phyloP scores from a whole-genome alignment of 1,140 invertebrate species.

The Sesamia nonagrioides region DNA sequence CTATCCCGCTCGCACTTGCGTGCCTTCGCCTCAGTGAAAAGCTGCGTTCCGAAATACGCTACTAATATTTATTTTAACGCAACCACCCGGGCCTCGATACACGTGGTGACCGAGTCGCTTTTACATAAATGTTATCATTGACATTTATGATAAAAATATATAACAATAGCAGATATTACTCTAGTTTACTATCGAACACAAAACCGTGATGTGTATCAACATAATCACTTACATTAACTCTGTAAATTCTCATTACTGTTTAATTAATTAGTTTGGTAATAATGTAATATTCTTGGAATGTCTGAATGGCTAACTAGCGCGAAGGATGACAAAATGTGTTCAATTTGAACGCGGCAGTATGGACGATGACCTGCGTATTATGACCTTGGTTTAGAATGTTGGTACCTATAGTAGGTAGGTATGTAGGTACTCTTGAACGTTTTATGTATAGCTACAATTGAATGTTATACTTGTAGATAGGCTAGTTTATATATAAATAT shows the following conservation, averaged over 20 bases:
- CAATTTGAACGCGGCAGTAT: slow-evolving; percentile 20
- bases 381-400: slow-evolving; percentile 16
- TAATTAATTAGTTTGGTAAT: slow-evolving; percentile 7
- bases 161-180: not conserved
- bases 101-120: slow-evolving; percentile 67
- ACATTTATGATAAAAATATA: not conserved
- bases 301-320: not conserved
- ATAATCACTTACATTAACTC: not conserved
- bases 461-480: not conserved
- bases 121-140: slow-evolving; percentile 20
- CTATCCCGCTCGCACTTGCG: slow-evolving; percentile 67
- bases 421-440: not conserved
- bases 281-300: not conserved
- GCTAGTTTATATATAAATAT: not conserved
- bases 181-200: not conserved
- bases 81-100: slow-evolving; percentile 74
- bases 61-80: slow-evolving; percentile 87
- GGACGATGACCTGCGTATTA: slow-evolving; percentile 17
- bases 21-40: slow-evolving; percentile 68
- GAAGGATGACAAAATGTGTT: slow-evolving; percentile 29
- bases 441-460: slow-evolving; percentile 1
- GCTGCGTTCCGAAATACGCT: slow-evolving; percentile 84
- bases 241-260: not conserved
- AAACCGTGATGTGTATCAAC: no score
- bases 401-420: not conserved